Base-by-base conservation (phyloP, 2,113 vertebrate species). In the Coptodon rendalli region DNA sequence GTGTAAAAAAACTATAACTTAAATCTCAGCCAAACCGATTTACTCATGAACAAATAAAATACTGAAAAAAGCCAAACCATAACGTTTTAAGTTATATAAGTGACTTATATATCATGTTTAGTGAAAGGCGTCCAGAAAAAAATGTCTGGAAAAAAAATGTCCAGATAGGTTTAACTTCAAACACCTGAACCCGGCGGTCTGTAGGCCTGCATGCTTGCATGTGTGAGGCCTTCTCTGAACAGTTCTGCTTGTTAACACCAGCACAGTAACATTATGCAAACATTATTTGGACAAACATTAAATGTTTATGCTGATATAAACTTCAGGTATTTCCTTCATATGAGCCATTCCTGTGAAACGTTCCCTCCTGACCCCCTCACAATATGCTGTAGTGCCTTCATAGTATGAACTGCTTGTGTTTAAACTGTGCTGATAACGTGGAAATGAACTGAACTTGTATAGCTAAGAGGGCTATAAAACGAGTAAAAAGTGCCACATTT, bases 401-500 rank as follows among this genome's bases (percentile, higher is more conserved):
- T 13, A 38, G 3, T 66, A 8, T 22, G 61, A 38, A 5, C 31
- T 63, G 31, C 9, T 63, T 34, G 57, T 63, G 59, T n/a, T 63
- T 36, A 36, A 19, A n/a, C 59, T 63, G 57, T 0, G 59, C 59
- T 12, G 61, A 36, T 6, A 7, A 0, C 0, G 4, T 22, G 34
- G 19, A 14, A 40, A 68, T 40, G 57, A 17, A 1, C 14, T 61
- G 14, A 6, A 61, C 36, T 40, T 40, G 0, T 40, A 13, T 22
- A 68, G 63, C 36, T 9, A 14, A 22, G 2, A 68, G 1, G 63
- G 63, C 36, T 40, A 0, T 24, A 0, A 40, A 43, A 71, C 0
- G 19, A 68, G 63, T 40, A 0, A 4, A 68, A 68, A 1, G 11
- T 22, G 2, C 34, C 7, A 1, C 19, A 40, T 68, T 6, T 8